Base-by-base conservation (phyloP, 2,888 invertebrate species). In the Polydrusus cervinus region DNA sequence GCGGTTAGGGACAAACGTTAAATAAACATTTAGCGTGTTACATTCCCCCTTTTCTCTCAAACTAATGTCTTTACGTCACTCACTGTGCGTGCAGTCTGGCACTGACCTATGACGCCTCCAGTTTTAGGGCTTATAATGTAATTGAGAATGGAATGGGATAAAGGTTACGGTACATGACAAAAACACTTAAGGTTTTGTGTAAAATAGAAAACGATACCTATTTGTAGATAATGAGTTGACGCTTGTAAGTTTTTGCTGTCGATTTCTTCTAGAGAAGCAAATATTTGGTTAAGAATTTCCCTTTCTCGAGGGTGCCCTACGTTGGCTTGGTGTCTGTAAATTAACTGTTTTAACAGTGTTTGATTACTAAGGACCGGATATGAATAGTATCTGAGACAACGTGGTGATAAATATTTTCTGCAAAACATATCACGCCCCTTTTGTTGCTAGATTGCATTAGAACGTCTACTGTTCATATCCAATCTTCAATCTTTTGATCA, bases 21-120 rank as follows among this genome's bases (percentile, higher is more conserved):
- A 78, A 74, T 78, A 73, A 73, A 73, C 77, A 77, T 77, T 77
- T 74, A 77, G 74, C 71, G 67, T 68, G 74, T 74, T 74, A 68
- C 72, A 40, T 57, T 71, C 72, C 69, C 76, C 73, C 75, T 71
- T 75, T 75, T 75, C 71, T 71, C 71, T 45, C 60, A 71, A 76
- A 76, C 76, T 76, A 76, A 76, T 76, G 76, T 76, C 74, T 74
- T 74, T 76, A 76, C 76, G 76, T 76, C 76, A 76, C 66, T 76
- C 76, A 76, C 76, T 70, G 76, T 74, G 73, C 73, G 76, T 76
- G 76, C 73, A 74, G 76, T 70, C 66, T 76, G 76, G 76, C 76
- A 76, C 76, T 76, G 76, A 76, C 76, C 76, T 76, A 76, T 76
- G 76, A 76, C 76, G 73, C 67, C 62, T 73, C 65, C 69, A 49